phyloP scores from a whole-genome alignment of 2,113 vertebrate genomes.

The Alethe diademata region DNA sequence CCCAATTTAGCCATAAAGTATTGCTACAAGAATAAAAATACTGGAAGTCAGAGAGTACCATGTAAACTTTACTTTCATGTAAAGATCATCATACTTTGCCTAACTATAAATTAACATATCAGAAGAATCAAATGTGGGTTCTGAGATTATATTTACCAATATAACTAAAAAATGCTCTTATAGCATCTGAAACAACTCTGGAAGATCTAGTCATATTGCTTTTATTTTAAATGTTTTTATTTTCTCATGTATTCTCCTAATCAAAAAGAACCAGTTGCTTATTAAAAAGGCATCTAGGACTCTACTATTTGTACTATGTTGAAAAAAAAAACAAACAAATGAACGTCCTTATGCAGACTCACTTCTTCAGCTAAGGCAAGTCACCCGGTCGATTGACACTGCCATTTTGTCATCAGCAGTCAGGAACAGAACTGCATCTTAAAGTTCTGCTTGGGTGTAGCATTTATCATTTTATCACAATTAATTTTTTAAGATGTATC shows the following conservation, averaged over 20 bases:
- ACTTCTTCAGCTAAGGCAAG: neutral
- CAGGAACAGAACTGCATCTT: neutral
- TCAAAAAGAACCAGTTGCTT: neutral
- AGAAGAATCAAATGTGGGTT: neutral
- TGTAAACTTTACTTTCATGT: neutral
- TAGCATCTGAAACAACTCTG: neutral
- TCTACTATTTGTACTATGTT: neutral
- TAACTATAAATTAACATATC: conserved; percentile 11
- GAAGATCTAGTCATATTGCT: neutral
- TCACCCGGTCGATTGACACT: neutral
- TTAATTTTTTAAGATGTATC: neutral
- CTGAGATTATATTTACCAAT: neutral
- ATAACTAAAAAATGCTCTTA: neutral
- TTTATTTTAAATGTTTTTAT: neutral
- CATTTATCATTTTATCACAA: neutral
- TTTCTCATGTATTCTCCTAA: neutral
- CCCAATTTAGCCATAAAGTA: neutral
- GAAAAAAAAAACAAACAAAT: neutral
- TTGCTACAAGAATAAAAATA: neutral
- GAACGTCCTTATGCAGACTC: neutral
- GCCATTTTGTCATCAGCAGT: neutral
- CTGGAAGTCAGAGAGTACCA: neutral
- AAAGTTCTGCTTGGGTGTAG: neutral
- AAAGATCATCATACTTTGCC: neutral
- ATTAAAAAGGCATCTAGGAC: neutral